phyloP scores from a whole-genome alignment of 2,113 vertebrate species.

The Corythornis madagascariensis region DNA sequence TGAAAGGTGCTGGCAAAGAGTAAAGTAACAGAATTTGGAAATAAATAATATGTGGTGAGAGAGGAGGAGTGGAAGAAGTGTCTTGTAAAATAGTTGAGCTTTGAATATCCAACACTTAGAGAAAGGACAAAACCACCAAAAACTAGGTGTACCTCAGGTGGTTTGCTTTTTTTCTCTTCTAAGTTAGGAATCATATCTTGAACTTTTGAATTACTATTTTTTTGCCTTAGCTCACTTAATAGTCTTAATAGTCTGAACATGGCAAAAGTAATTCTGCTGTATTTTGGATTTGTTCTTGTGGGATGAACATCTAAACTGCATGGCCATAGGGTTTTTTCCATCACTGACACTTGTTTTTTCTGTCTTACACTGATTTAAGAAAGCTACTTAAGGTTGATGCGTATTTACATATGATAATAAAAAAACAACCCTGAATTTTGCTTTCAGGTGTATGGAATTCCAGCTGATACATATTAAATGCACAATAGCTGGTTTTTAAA shows the following conservation, averaged over 20 bases:
- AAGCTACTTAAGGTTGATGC: background rate
- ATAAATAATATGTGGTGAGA: background rate
- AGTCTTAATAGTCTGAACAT: background rate
- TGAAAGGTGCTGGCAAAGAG: background rate
- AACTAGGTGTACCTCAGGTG: background rate
- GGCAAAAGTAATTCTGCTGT: background rate
- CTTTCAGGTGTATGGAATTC: background rate
- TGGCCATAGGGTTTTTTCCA: background rate
- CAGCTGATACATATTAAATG: background rate
- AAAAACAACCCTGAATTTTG: background rate
- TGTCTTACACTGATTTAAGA: background rate
- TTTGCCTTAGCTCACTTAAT: background rate
- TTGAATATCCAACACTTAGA: background rate
- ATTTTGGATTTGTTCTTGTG: background rate
- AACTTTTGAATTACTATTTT: background rate
- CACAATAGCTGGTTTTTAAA: background rate
- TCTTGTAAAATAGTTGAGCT: background rate
- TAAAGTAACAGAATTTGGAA: background rate
- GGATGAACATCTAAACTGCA: background rate
- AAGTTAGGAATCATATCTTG: background rate
- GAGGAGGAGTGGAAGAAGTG: background rate
- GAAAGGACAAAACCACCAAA: background rate
- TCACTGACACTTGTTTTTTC: background rate
- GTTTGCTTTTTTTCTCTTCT: background rate
- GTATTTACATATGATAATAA: background rate